These are phyloP conservation scores for Pterostichus madidus DNA, from an alignment of 2,888 invertebrate genomes.

Conservation along the genomic window DNA sequence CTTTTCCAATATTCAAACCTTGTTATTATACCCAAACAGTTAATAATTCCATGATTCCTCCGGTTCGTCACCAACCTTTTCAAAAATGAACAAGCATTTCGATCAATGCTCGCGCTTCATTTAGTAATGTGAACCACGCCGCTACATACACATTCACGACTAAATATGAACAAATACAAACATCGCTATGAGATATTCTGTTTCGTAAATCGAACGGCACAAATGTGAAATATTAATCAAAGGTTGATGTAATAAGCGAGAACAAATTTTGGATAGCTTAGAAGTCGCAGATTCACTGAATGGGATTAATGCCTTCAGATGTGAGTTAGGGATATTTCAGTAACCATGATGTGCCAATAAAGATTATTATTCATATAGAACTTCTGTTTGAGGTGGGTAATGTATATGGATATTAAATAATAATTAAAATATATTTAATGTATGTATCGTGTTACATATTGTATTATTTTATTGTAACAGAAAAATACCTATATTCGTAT, in stretches of 20 bases:
- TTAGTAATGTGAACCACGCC: neutral
- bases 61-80: neutral
- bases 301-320: conserved; percentile 2
- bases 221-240: conserved; percentile 40
- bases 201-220: conserved; percentile 21
- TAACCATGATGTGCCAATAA: too few relatives aligned
- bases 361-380: too few relatives aligned
- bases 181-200: neutral
- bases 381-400: too few relatives aligned
- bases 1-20: too few relatives aligned
- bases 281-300: neutral
- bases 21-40: too few relatives aligned
- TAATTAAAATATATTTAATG: too few relatives aligned
- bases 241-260: conserved; percentile 20
- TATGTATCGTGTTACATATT: too few relatives aligned
- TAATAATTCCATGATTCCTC: too few relatives aligned
- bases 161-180: conserved; percentile 32
- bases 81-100: conserved; percentile 10
- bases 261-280: conserved; percentile 10
- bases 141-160: too few relatives aligned
- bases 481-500: too few relatives aligned
- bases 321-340: neutral
- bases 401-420: too few relatives aligned
- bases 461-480: too few relatives aligned
- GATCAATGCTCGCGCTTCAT: conserved; percentile 16